Conservation (phyloP, 2,797 vertebrate genomes). For the Syndactyla subalaris region DNA sequence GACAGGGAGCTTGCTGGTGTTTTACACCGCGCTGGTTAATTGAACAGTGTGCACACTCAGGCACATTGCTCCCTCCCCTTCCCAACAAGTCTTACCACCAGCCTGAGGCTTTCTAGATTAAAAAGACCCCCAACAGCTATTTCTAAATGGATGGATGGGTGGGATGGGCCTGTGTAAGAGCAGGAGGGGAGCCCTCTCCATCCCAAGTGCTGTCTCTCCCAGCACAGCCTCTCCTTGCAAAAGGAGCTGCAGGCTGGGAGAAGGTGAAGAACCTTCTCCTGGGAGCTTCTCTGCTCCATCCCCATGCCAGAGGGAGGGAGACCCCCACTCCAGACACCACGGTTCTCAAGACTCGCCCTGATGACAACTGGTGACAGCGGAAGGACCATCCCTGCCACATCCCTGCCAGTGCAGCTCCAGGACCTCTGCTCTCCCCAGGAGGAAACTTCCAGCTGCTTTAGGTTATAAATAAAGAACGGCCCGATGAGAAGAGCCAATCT, state of each 20-base stretch:
- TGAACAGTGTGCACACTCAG: rapidly evolving
- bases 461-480: conserved; percentile 47
- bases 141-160: not conserved
- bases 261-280: not conserved
- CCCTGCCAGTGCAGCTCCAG: rapidly evolving
- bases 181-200: not conserved
- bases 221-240: not conserved
- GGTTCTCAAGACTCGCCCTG: not conserved
- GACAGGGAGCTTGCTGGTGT: rapidly evolving
- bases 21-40: rapidly evolving
- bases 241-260: rapidly evolving
- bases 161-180: not conserved
- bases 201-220: rapidly evolving
- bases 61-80: not conserved
- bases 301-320: not conserved
- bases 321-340: rapidly evolving
- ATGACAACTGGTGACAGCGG: not conserved
- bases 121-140: not conserved
- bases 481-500: not conserved
- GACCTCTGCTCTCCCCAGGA: not conserved
- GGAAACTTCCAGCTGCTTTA: not conserved
- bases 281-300: not conserved
- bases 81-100: not conserved
- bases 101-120: not conserved
- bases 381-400: not conserved